phyloP scores from a whole-genome alignment of 2,797 vertebrate species.

The Dryobates pubescens region DNA sequence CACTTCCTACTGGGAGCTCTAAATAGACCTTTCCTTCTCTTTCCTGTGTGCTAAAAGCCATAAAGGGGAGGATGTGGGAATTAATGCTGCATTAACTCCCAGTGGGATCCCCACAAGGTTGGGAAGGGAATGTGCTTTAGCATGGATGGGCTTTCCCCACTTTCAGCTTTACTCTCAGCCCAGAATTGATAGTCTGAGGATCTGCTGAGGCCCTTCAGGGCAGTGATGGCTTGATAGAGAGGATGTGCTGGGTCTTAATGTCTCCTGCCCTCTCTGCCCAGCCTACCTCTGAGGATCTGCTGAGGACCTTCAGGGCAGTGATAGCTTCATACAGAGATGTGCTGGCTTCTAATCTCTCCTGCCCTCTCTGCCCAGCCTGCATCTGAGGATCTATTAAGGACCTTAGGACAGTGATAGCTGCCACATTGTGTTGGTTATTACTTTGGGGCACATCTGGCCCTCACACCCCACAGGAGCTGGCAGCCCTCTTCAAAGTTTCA shows the following conservation, averaged over 20 bases:
- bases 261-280: not conserved
- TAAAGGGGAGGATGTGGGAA: not conserved
- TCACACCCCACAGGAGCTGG: not conserved
- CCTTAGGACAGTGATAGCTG: not conserved
- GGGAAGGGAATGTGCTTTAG: not conserved
- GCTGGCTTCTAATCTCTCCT: not conserved
- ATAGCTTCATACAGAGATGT: not conserved
- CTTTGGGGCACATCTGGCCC: not conserved
- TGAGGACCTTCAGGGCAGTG: not conserved
- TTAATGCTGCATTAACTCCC: not conserved
- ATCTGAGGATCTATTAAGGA: not conserved
- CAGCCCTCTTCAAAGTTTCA: not conserved
- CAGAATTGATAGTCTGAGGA: not conserved
- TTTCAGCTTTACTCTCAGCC: not conserved
- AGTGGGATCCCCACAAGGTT: not conserved
- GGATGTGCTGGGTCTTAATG: not conserved
- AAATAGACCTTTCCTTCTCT: not conserved
- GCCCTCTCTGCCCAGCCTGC: not conserved
- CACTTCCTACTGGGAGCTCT: not conserved
- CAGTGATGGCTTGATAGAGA: not conserved
- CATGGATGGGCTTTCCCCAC: not conserved
- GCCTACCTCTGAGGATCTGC: not conserved
- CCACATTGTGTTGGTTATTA: not conserved
- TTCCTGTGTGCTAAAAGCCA: not conserved
- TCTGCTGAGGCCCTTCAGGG: not conserved